Conservation (phyloP, 2,888 invertebrate species). For the Allacma fusca region DNA sequence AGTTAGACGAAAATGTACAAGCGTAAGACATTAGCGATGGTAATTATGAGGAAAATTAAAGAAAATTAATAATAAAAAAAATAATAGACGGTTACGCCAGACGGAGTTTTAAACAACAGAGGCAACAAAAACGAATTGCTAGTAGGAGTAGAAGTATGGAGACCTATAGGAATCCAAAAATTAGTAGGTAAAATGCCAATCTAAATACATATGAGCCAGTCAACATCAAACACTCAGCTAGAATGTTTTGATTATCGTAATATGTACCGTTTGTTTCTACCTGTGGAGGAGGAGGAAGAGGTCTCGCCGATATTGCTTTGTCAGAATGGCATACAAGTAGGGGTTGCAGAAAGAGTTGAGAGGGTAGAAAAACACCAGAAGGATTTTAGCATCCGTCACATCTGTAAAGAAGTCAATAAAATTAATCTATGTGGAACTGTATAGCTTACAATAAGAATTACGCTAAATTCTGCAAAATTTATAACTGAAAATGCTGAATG, state of each 20-base stretch:
- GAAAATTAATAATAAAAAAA: no score
- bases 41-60: no score
- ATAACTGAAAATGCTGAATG: no score
- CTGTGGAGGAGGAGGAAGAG: conserved; percentile 73
- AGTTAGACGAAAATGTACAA: no score
- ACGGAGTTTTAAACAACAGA: conserved; percentile 9
- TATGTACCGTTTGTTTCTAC: conserved; percentile 63
- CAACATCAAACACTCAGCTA: not conserved
- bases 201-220: not conserved
- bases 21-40: no score
- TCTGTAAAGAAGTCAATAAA: conserved; percentile 46
- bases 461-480: no score
- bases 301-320: conserved; percentile 84
- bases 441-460: not conserved
- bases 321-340: conserved; percentile 88
- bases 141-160: not conserved
- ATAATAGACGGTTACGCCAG: no score
- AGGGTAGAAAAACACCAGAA: conserved; percentile 89
- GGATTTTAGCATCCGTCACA: conserved; percentile 69
- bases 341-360: conserved; percentile 92
- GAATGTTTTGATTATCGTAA: conserved; percentile 22
- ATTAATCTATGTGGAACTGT: no score
- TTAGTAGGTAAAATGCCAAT: not conserved
- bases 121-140: not conserved
- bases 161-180: not conserved